Base-by-base conservation (phyloP, 2,888 invertebrate species). In the Yponomeuta sedellus region DNA sequence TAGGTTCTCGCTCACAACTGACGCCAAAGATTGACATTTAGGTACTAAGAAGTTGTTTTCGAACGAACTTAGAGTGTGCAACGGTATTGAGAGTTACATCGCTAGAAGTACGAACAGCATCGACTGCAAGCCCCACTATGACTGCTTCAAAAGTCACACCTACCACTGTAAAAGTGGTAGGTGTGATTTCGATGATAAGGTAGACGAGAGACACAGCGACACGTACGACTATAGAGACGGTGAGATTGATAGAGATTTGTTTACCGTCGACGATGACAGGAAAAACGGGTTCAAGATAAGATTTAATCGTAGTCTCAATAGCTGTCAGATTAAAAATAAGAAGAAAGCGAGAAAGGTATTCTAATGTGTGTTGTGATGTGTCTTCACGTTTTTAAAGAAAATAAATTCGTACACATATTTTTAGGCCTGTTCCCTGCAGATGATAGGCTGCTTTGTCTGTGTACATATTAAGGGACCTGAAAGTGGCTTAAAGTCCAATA, bases 101-200 rank as follows among this genome's bases (percentile, higher is more conserved):
- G 88, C 85, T 1, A 79, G 83, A 67, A 86, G 86, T 70, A 86
- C 88, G 0, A 88, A 89, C 71, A 87, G 85, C 69, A 86, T 88
- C 69, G 88, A 87, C 74, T 88, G 88, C 71, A 88, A 90, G 71
- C 89, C 90, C 34, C 82, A 90, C 66, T 91, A 88, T 70, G 91
- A 90, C 76, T 90, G 90, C 65, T 89, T 89, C 68, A 87, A 88
- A 70, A 83, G 77, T 10, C 67, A n/a, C n/a, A n/a, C n/a, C n/a
- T n/a, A n/a, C n/a, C n/a, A 67, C 10, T 69, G 68, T 6, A 34
- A 57, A 57, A 10, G 20, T 44, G 19, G 12, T 8, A 16, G 10
- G 16, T 22, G 28, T 61, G 61, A 61, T 22, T 25, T 34, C n/a
- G 39, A 61, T 28, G 28, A 56, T 25, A 56, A 56, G 44, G 19